A percentile compares a stretch with the other conserved stretches of the same genome.
Evolutionary conservation across 2,888 invertebrate genomes (phyloP).

Genomic region (Latrodectus hesperus): DNA sequence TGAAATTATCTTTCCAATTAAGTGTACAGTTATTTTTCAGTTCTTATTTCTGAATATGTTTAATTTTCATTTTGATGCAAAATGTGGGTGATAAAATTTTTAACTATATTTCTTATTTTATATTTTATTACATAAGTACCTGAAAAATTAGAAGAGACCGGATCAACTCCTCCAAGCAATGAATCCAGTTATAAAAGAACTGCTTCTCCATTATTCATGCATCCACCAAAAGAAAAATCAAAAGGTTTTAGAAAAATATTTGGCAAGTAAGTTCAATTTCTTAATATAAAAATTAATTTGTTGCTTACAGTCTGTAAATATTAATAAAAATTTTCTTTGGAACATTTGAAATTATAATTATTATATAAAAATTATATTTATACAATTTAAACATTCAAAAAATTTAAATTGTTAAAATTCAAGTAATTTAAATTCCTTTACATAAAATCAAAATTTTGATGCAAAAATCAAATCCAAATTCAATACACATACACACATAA

Average conservation of each 20-base stretch:
- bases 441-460: too few species aligned
- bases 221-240: constrained; percentile 75
- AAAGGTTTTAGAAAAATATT: constrained; percentile 82
- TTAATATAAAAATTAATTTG: not conserved
- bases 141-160: constrained; percentile 19
- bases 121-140: constrained; percentile 19
- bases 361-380: too few species aligned
- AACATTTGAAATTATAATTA: too few species aligned
- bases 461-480: too few species aligned
- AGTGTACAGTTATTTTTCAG: too few species aligned
- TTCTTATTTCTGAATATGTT: not conserved
- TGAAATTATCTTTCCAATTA: too few species aligned
- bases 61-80: not conserved
- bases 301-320: not conserved
- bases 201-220: constrained; percentile 33
- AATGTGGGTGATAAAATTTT: not conserved
- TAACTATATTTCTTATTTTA: not conserved
- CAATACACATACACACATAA: too few species aligned
- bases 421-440: too few species aligned
- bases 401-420: too few species aligned
- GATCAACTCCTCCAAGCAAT: constrained; percentile 2
- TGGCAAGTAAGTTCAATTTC: constrained; percentile 75
- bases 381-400: too few species aligned
- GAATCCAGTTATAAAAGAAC: constrained; percentile 13
- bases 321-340: too few species aligned